Conservation (phyloP, 2,113 vertebrate species). For the Neolamprologus sp. region DNA sequence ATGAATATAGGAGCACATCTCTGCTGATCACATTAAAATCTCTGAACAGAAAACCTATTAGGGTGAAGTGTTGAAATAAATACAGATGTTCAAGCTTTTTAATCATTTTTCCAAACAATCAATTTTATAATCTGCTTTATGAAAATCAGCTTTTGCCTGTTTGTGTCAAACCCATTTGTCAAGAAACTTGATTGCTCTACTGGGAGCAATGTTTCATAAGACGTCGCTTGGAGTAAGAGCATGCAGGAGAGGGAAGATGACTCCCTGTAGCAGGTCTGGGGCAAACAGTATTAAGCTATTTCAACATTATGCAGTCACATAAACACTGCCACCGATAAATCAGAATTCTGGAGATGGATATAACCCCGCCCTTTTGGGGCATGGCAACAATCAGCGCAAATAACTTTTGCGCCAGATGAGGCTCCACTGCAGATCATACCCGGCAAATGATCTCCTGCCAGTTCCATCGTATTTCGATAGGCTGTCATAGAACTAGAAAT, state of each 20-base stretch:
- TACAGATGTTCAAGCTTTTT: background rate
- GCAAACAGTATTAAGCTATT: background rate
- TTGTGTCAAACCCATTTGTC: background rate
- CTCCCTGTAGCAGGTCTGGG: background rate
- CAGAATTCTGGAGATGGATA: background rate
- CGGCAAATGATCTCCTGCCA: background rate
- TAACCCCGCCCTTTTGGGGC: background rate
- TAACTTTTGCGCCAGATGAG: background rate
- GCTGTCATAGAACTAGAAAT: background rate
- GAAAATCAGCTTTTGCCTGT: background rate
- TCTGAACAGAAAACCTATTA: background rate
- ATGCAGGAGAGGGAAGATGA: background rate
- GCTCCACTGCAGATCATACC: background rate
- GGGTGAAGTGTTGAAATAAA: background rate
- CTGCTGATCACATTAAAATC: background rate
- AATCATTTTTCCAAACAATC: background rate
- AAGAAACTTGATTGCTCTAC: background rate
- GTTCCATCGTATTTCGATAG: background rate
- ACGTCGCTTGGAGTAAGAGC: accelerated
- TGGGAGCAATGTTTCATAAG: background rate
- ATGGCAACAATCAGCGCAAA: background rate
- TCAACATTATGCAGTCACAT: background rate
- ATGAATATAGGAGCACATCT: background rate
- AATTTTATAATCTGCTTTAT: background rate
- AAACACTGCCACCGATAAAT: background rate